Evolutionary conservation across 2,888 invertebrate genomes (phyloP), one percentile per base, ranked within the genome.

Genomic region (Pyrrhia umbra): DNA sequence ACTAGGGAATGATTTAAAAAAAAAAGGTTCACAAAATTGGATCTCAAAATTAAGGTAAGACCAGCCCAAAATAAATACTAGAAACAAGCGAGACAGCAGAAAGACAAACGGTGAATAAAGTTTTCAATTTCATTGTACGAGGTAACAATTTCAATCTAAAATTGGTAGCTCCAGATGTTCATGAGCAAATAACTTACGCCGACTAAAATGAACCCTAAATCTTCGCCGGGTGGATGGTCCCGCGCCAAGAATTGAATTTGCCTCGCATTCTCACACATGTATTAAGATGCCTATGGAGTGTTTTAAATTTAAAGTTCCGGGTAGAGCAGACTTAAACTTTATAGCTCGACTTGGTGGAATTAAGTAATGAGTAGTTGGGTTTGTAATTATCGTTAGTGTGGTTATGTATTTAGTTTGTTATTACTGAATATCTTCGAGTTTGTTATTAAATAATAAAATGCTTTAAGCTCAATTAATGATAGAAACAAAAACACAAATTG

Each of bases 201-300:
- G 85, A 86, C 86, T 87, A 89, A 91, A 92, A 91, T 92, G 93
- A 93, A 91, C 92, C 87, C 88, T 93, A 93, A 93, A 94, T 94
- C 93, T 92, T 89, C 85, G 68, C 78, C 82, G 85, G 85, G 68
- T 80, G 88, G 89, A 89, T 89, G 90, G 88, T 89, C 86, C 84
- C 82, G 86, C 84, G 90, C 91, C 89, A 90, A 90, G 92, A 93
- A 93, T 93, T 92, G 90, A 90, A 92, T 93, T 92, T 89, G 89
- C 88, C 85, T 89, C 85, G 86, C 84, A 72, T 72, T 81, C 81
- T 81, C 85, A 81, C 81, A 76, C 83, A 83, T 79, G 75, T 75
- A 75, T 75, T 78, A 75, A 75, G 65, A 77, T 76, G 76, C 76
- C 76, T 69, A 79, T 70, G 77, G 79, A 61, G 62, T 80, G 77